These are phyloP conservation scores for Danaus plexippus DNA, from an alignment of 1,140 invertebrate genomes.

Conservation along the genomic window DNA sequence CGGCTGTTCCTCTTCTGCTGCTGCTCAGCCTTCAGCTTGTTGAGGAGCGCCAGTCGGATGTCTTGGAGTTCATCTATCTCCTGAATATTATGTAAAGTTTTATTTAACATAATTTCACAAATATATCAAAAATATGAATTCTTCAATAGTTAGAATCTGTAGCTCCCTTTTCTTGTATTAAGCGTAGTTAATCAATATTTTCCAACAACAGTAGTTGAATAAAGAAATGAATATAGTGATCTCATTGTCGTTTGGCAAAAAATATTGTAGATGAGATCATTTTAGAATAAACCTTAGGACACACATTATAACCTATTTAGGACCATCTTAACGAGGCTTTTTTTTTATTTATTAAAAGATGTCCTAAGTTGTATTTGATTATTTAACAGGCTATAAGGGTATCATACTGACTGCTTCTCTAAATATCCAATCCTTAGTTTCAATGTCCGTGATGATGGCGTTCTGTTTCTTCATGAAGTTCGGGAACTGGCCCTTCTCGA, in stretches of 20 bases:
- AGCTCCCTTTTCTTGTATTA: no score
- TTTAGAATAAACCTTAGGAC: not conserved
- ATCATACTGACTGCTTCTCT: constrained; percentile 53
- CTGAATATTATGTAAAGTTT: constrained; percentile 41
- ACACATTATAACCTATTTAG: no score
- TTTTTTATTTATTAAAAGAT: no score
- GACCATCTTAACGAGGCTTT: not conserved
- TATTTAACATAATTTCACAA: no score
- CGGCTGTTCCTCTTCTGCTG: constrained; percentile 44
- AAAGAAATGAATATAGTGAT: no score
- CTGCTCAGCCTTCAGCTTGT: constrained; percentile 48
- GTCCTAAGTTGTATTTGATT: no score
- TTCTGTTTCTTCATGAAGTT: constrained; percentile 49
- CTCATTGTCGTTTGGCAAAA: not conserved
- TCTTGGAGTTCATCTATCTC: constrained; percentile 76
- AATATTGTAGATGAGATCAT: constrained; percentile 1
- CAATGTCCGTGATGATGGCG: constrained; percentile 50
- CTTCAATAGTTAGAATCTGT: no score
- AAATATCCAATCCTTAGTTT: constrained; percentile 61
- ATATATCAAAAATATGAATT: no score
- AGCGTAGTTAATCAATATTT: no score
- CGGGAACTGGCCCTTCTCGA: constrained; percentile 38
- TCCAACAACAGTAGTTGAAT: no score
- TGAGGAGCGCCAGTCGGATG: constrained; percentile 69
- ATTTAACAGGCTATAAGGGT: no score